These are phyloP conservation scores for Drosophila acutilabella DNA, from an alignment of 2,888 invertebrate species.

Conservation along the genomic window DNA sequence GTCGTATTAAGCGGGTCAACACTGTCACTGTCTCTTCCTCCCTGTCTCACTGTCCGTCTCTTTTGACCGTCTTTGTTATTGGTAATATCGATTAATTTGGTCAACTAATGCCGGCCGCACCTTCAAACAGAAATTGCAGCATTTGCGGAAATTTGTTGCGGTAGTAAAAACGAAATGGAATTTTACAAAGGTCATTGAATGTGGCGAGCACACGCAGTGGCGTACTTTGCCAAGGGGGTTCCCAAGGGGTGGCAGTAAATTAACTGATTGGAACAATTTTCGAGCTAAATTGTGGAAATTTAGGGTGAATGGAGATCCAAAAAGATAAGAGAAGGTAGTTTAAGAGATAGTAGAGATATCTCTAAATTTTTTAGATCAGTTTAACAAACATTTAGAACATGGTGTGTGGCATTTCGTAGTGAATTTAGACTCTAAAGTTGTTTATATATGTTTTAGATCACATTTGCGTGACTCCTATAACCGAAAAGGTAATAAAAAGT, in stretches of 20 bases:
- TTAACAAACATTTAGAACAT: no score
- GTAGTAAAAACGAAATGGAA: slow-evolving; percentile 45
- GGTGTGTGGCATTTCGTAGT: no score
- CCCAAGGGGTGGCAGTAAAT: slow-evolving; percentile 8
- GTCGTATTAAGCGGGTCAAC: slow-evolving; percentile 64
- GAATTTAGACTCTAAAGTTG: no score
- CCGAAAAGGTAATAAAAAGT: no score
- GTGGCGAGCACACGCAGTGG: slow-evolving; percentile 21
- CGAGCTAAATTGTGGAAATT: neutral
- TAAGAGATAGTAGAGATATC: no score
- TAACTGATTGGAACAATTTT: neutral
- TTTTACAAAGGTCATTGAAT: slow-evolving; percentile 65
- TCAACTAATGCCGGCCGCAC: slow-evolving; percentile 70
- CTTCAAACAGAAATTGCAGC: slow-evolving; percentile 69
- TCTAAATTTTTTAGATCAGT: no score
- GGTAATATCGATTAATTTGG: slow-evolving; percentile 74
- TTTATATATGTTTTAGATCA: no score
- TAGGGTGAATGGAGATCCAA: neutral
- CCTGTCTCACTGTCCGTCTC: neutral
- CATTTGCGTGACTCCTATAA: no score
- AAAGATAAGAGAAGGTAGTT: no score
- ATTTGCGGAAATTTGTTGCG: slow-evolving; percentile 72
- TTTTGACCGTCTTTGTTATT: slow-evolving; percentile 51
- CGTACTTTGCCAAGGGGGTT: neutral
- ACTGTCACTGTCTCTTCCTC: slow-evolving; percentile 7